Evolutionary conservation across 2,113 vertebrate species (phyloP).

Genomic region (Agapornis roseicollis): DNA sequence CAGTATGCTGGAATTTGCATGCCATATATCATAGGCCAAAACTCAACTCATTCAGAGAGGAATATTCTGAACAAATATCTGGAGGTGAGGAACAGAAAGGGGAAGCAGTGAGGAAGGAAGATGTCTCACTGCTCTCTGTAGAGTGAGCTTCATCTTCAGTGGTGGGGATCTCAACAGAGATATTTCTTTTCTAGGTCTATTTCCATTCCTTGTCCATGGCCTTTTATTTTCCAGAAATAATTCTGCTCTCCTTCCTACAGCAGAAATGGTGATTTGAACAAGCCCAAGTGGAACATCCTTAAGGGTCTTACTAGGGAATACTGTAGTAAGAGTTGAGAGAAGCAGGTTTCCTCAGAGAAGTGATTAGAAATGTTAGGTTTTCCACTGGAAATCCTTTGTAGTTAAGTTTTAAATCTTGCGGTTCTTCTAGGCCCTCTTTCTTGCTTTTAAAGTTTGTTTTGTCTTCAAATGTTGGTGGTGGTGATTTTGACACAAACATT

Average conservation of each 20-base stretch:
- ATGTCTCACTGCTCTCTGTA: accelerated
- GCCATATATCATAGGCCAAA: background rate
- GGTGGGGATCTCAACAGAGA: background rate
- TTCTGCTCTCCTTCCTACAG: background rate
- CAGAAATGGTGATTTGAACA: background rate
- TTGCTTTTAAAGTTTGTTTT: background rate
- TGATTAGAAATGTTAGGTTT: background rate
- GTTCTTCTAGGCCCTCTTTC: background rate
- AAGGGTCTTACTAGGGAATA: background rate
- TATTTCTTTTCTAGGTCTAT: background rate
- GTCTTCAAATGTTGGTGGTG: accelerated
- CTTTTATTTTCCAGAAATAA: background rate
- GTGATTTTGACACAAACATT: background rate
- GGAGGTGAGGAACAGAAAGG: background rate
- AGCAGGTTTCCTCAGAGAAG: background rate
- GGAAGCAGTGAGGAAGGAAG: background rate
- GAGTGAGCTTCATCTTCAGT: background rate
- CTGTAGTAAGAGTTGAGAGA: background rate
- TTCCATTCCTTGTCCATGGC: background rate
- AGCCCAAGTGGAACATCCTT: background rate
- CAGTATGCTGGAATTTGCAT: background rate
- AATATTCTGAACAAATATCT: background rate
- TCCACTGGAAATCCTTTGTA: background rate
- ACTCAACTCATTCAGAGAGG: background rate
- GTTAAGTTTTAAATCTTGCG: background rate